Conservation (phyloP, 2,888 invertebrate genomes). For the Pycnomerus fuliginosus region DNA sequence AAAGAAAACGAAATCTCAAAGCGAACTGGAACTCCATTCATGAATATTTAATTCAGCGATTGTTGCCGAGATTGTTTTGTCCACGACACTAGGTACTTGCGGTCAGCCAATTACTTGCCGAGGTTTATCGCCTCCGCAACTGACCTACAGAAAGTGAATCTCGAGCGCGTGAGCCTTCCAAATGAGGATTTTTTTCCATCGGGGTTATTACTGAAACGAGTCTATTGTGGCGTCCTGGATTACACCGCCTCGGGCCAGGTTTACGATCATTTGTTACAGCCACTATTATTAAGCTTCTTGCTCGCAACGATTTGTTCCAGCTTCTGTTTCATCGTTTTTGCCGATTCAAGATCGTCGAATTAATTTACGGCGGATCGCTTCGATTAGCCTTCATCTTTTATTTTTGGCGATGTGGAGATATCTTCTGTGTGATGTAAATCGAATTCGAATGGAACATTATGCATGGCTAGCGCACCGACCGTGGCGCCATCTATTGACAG, state of each 20-base stretch:
- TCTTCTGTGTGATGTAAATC: too few relatives aligned
- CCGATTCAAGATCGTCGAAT: too few relatives aligned
- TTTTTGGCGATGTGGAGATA: too few relatives aligned
- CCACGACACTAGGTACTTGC: conserved; percentile 42
- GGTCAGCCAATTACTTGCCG: conserved; percentile 41
- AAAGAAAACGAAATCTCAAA: conserved; percentile 28
- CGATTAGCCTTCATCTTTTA: too few relatives aligned
- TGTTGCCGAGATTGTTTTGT: conserved; percentile 39
- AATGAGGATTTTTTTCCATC: too few relatives aligned
- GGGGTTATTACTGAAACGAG: too few relatives aligned
- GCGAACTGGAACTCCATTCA: conserved; percentile 40
- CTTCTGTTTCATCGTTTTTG: conserved; percentile 12
- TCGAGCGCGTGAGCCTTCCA: too few relatives aligned
- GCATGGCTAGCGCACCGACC: too few relatives aligned
- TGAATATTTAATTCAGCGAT: conserved; percentile 49
- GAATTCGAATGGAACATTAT: too few relatives aligned
- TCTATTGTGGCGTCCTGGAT: conserved; percentile 6
- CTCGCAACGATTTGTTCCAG: conserved; percentile 15
- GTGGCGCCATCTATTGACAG: too few relatives aligned
- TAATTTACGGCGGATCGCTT: too few relatives aligned
- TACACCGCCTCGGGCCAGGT: conserved; percentile 9
- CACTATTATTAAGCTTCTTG: conserved; percentile 12
- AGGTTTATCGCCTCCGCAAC: conserved; percentile 5
- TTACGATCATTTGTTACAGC: conserved; percentile 9
- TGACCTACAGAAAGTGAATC: too few relatives aligned